Evolutionary conservation across 2,888 invertebrate species (phyloP).

Genomic region (Pseudococcus longispinus): DNA sequence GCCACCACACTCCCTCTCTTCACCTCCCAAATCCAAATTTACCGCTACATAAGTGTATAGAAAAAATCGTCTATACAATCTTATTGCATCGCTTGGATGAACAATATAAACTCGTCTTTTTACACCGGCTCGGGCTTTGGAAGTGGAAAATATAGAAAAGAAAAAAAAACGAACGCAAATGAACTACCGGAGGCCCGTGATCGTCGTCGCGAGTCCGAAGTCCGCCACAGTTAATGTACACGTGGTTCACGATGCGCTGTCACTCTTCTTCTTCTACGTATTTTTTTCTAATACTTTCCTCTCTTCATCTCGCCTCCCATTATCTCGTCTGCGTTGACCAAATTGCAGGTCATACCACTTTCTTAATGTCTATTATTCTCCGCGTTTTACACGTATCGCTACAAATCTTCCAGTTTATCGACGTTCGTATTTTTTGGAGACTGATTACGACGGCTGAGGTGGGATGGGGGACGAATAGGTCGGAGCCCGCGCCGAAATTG

Average conservation of each 20-base stretch:
- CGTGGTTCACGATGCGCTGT: slow-evolving; percentile 27
- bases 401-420: neutral
- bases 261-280: neutral
- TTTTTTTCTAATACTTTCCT: neutral
- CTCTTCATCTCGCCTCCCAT: neutral
- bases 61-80: neutral
- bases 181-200: slow-evolving; percentile 31
- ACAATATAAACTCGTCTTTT: neutral
- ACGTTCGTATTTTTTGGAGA: neutral
- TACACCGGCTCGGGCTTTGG: neutral
- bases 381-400: slow-evolving; percentile 16
- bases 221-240: slow-evolving; percentile 4
- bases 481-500: neutral
- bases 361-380: slow-evolving; percentile 8
- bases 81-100: neutral
- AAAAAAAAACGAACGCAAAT: slow-evolving; percentile 4
- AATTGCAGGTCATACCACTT: slow-evolving; percentile 27
- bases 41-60: neutral
- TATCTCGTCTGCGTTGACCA: slow-evolving; percentile 21
- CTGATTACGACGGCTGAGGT: neutral
- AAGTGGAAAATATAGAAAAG: neutral
- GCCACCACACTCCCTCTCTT: too few relatives aligned
- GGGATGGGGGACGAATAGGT: too few relatives aligned
- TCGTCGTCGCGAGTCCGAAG: slow-evolving; percentile 29
- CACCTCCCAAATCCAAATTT: too few relatives aligned